Evolutionary conservation across 2,113 vertebrate genomes (phyloP).

Genomic region (Daboia siamensis): DNA sequence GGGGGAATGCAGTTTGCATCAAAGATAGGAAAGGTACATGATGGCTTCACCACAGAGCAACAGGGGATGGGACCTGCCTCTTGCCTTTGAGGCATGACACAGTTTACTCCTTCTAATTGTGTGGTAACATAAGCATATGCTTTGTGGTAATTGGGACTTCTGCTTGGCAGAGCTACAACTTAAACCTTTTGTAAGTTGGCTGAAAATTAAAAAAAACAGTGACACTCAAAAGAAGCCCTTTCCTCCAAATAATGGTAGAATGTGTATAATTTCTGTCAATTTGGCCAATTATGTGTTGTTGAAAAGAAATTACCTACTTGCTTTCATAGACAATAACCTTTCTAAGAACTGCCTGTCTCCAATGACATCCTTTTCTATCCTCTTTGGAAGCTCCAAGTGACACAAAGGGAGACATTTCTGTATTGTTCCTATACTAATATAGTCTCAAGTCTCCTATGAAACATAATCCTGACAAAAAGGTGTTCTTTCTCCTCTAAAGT

Average conservation of each 20-base stretch:
- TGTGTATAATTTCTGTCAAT: background rate
- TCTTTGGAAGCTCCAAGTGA: background rate
- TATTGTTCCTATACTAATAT: background rate
- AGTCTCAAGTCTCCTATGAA: background rate
- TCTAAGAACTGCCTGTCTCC: background rate
- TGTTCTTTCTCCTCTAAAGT: background rate
- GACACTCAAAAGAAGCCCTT: background rate
- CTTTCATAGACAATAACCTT: background rate
- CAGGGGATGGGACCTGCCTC: background rate
- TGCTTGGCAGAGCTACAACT: constrained; percentile 16
- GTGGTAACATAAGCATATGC: constrained; percentile 5
- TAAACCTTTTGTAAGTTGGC: background rate
- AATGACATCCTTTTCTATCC: background rate
- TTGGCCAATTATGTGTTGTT: background rate
- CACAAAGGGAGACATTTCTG: background rate
- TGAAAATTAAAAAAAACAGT: background rate
- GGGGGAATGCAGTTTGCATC: background rate
- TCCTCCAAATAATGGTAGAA: background rate
- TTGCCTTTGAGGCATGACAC: constrained; percentile 7
- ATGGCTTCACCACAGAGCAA: background rate
- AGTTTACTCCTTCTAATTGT: constrained; percentile 16
- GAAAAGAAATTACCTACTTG: background rate
- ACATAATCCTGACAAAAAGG: background rate
- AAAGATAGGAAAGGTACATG: background rate
- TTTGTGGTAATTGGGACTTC: constrained; percentile 10